Conservation (phyloP, 2,888 invertebrate genomes). For the Ennomos erosarius region DNA sequence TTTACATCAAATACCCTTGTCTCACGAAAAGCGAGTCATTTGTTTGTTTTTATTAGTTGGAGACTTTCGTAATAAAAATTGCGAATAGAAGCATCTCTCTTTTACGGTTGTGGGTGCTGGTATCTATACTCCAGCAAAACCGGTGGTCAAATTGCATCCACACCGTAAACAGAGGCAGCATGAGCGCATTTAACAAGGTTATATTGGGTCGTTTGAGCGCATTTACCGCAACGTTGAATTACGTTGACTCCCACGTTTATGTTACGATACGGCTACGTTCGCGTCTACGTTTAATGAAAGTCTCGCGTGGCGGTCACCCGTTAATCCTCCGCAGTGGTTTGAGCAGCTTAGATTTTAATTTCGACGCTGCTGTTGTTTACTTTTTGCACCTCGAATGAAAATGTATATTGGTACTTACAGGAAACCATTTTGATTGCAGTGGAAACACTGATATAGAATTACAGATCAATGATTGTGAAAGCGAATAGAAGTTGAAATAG, state of each 20-base stretch:
- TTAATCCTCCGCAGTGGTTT: conserved; percentile 22
- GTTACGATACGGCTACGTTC: conserved; percentile 16
- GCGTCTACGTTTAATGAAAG: conserved; percentile 30
- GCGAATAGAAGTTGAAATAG: too few relatives aligned
- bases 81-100: background rate
- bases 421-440: conserved; percentile 7
- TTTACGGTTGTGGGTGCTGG: too few relatives aligned
- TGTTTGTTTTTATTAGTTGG: too few relatives aligned
- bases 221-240: conserved; percentile 20
- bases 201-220: conserved; percentile 22
- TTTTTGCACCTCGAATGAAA: conserved; percentile 19
- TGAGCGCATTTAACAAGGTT: conserved; percentile 22
- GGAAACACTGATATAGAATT: background rate
- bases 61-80: too few relatives aligned
- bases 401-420: conserved; percentile 1
- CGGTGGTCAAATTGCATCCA: conserved; percentile 17
- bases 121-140: conserved; percentile 2
- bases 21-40: too few relatives aligned
- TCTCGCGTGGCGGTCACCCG: conserved; percentile 26
- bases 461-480: background rate
- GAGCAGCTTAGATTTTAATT: conserved; percentile 30
- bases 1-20: too few relatives aligned
- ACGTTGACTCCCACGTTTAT: conserved; percentile 15
- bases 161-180: conserved; percentile 16
- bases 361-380: conserved; percentile 16